These are phyloP conservation scores for Rhingia rostrata DNA, from an alignment of 2,888 invertebrate species.

Conservation along the genomic window DNA sequence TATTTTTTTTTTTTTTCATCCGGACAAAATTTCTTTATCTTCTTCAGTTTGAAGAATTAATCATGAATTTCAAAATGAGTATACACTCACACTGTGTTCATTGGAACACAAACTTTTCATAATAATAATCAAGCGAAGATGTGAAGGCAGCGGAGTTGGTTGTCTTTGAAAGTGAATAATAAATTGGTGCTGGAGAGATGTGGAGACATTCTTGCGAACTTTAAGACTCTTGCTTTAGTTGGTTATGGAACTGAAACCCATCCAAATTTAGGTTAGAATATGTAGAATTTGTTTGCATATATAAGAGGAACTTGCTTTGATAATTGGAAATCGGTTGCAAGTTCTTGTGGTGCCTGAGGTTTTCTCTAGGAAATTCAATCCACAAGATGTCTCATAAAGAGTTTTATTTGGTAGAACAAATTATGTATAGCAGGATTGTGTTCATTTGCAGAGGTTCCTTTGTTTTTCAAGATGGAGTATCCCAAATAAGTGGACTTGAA, in stretches of 20 bases:
- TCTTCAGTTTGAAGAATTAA: slow-evolving; percentile 55
- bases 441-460: too few relatives aligned
- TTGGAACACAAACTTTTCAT: slow-evolving; percentile 18
- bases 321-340: slow-evolving; percentile 56
- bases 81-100: slow-evolving; percentile 1
- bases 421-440: too few relatives aligned
- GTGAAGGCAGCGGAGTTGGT: not conserved
- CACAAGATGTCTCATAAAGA: too few relatives aligned
- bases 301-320: slow-evolving; percentile 26
- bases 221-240: not conserved
- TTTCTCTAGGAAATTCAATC: slow-evolving; percentile 36
- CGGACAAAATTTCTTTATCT: slow-evolving; percentile 22
- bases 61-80: slow-evolving; percentile 57
- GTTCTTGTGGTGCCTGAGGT: slow-evolving; percentile 28
- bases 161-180: slow-evolving; percentile 43
- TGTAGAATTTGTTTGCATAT: slow-evolving; percentile 29
- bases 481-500: too few relatives aligned
- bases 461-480: too few relatives aligned
- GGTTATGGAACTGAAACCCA: not conserved
- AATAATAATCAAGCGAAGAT: slow-evolving; percentile 31
- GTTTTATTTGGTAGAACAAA: too few relatives aligned
- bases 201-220: slow-evolving; percentile 18
- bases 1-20: not conserved
- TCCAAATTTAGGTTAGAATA: slow-evolving; percentile 23
- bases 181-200: slow-evolving; percentile 25